Base-by-base conservation (phyloP, 2,888 invertebrate genomes). In the Athripsodes cinereus region DNA sequence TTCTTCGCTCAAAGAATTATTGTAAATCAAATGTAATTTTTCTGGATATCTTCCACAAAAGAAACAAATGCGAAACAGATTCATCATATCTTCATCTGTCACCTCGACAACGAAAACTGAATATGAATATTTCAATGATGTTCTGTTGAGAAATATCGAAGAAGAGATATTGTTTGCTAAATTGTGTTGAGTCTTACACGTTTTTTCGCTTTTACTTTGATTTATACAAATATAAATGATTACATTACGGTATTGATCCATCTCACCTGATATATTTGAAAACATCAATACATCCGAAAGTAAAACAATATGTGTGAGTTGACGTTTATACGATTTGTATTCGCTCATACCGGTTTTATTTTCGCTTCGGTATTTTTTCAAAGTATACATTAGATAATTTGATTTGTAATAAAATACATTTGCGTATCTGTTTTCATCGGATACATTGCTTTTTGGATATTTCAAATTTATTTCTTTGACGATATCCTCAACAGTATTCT, bases 1-100 rank as follows among this genome's bases (percentile, higher is more conserved):
- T 10, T 20, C 10, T 20, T 47, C 22, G 10, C 26, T 26, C 40
- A 40, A 13, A 40, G 40, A 8, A 40, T 40, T 40, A 16, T 16
- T 16, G 40, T 40, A 55, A 49, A 21, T 58, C 20, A 49, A 22
- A 1, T 19, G 52, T 19, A 63, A 44, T 46, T 59, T 59, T 47
- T 48, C 20, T 11, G 56, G 56, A 13, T 44, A 16, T 20, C 22
- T 19, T 2, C 61, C 61, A 20, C 63, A 63, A 31, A 55, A 63
- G 48, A 19, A 59, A 54, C 63, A 63, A n/a, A 61, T 55, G 19
- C 57, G 53, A 51, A 52, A 59, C 6, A 63, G 35, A 31, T 52
- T 51, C 13, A 59, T 40, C 2, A 2, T 22, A 5, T 46, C 19
- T 1, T 22, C 21, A 3, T 57, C 35, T 3, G 52, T 35, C 6